Evolutionary conservation across 2,797 vertebrate genomes (phyloP).

Genomic region (Hypotaenidia philippensis): DNA sequence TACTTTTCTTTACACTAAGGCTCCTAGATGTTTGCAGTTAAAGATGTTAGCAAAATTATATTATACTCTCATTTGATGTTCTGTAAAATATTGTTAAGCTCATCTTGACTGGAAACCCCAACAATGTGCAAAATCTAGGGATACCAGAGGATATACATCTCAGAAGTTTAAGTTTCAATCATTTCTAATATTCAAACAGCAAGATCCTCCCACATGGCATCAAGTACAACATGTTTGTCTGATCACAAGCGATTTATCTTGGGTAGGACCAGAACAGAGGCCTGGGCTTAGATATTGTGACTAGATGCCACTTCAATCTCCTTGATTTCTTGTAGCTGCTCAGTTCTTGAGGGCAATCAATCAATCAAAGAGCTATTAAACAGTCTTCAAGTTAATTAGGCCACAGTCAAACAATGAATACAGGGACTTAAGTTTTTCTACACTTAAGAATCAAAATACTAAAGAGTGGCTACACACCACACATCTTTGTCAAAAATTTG

Average conservation of each 20-base stretch:
- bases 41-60: neutral
- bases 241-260: neutral
- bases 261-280: neutral
- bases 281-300: neutral
- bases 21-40: neutral
- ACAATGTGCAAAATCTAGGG: neutral
- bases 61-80: neutral
- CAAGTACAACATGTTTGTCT: neutral
- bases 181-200: neutral
- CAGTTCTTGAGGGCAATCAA: neutral
- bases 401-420: neutral
- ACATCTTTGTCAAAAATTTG: neutral
- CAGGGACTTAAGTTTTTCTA: neutral
- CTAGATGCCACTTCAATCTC: neutral
- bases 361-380: neutral
- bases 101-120: neutral
- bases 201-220: neutral
- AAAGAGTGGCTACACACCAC: neutral
- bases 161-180: neutral
- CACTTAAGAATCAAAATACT: neutral
- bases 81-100: neutral
- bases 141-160: neutral
- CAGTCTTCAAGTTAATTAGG: neutral
- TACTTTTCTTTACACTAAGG: neutral
- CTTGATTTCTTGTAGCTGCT: neutral